Evolutionary conservation across 1,140 invertebrate species (phyloP).

Genomic region (Thaumetopoea pityocampa): DNA sequence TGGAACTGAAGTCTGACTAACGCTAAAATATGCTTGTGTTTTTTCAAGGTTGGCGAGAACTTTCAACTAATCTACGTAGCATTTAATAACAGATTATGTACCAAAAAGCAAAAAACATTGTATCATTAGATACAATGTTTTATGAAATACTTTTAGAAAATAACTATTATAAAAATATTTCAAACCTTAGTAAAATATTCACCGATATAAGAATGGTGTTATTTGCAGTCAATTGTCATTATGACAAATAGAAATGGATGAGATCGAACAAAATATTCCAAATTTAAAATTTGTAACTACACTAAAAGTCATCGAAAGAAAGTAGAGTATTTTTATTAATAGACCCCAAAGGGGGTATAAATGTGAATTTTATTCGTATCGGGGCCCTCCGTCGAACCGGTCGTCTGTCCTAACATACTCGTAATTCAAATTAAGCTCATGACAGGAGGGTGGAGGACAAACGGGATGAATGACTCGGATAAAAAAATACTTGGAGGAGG

Average conservation of each 20-base stretch:
- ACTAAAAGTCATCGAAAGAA: constrained; percentile 19
- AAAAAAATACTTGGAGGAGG: constrained; percentile 10
- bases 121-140: too few relatives aligned
- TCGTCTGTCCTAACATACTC: constrained; percentile 47
- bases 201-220: not conserved
- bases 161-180: too few relatives aligned
- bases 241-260: too few relatives aligned
- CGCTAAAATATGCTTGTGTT: too few relatives aligned
- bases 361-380: constrained; percentile 47
- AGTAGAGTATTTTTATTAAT: constrained; percentile 24
- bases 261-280: not conserved
- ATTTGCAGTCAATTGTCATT: too few relatives aligned
- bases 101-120: too few relatives aligned
- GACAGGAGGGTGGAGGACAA: constrained; percentile 40
- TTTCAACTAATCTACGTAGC: too few relatives aligned
- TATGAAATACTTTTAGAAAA: too few relatives aligned
- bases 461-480: constrained; percentile 13
- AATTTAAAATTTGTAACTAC: constrained; percentile 7
- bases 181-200: not conserved
- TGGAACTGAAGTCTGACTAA: too few relatives aligned
- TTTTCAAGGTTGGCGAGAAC: too few relatives aligned
- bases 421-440: constrained; percentile 68
- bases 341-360: constrained; percentile 32
- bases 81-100: too few relatives aligned
- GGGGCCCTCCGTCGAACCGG: constrained; percentile 25